phyloP scores from a whole-genome alignment of 2,797 vertebrate genomes.

The Amblyraja radiata region DNA sequence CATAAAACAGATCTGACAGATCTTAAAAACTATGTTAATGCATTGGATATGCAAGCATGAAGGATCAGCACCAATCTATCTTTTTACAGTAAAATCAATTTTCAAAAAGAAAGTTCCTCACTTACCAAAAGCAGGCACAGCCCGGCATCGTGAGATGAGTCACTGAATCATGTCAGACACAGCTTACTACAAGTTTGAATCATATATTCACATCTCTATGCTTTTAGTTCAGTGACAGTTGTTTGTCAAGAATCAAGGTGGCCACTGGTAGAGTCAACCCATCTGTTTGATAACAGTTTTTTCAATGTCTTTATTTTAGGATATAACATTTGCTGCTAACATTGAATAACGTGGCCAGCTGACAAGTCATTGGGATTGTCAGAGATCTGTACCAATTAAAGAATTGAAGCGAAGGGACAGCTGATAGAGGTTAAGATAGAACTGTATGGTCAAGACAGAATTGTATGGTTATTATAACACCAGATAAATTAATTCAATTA shows the following conservation, averaged over 20 bases:
- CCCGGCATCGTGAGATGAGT: background rate
- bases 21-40: background rate
- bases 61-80: background rate
- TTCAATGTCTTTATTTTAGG: background rate
- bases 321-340: background rate
- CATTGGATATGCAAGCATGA: no score
- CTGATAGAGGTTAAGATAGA: background rate
- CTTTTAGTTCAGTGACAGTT: background rate
- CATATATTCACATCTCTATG: background rate
- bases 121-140: background rate
- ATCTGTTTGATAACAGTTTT: background rate
- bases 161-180: background rate
- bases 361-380: background rate
- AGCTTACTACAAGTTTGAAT: background rate
- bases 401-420: background rate
- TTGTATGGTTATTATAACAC: background rate
- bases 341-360: background rate
- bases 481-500: background rate
- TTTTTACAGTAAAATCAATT: background rate
- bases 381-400: background rate
- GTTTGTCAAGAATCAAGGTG: background rate
- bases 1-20: background rate
- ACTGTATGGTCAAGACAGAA: background rate
- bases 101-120: background rate
- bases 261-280: background rate